A percentile compares a stretch with the other conserved stretches of the same genome.
These are phyloP conservation scores for Ypsolopha sequella DNA, from an alignment of 2,888 invertebrate genomes.

Conservation along the genomic window DNA sequence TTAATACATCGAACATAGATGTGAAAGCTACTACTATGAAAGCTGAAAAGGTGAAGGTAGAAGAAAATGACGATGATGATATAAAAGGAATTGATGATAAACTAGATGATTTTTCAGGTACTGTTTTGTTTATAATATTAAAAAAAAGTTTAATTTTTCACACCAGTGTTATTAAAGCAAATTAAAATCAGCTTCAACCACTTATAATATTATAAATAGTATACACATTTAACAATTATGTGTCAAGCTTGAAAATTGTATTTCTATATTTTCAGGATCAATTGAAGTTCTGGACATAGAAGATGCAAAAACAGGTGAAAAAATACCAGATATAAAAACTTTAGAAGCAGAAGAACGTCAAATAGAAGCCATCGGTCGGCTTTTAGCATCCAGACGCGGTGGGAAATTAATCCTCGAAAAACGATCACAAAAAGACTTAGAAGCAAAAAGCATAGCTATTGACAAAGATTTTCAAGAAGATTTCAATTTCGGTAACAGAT, in stretches of 20 bases:
- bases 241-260: no score
- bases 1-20: constrained; percentile 31
- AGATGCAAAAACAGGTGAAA: constrained; percentile 43
- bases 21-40: constrained; percentile 18
- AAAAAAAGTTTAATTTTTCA: neutral
- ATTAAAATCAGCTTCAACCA: neutral
- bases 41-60: constrained; percentile 26
- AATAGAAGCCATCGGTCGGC: constrained; percentile 60
- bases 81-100: constrained; percentile 57
- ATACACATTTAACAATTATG: no score
- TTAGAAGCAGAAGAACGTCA: constrained; percentile 61
- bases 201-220: neutral
- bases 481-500: constrained; percentile 50
- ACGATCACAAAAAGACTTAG: constrained; percentile 50
- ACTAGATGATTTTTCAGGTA: constrained; percentile 40
- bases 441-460: constrained; percentile 43
- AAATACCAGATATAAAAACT: constrained; percentile 42
- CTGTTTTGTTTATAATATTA: neutral
- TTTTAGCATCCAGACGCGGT: constrained; percentile 48
- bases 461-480: constrained; percentile 41
- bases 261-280: constrained; percentile 32
- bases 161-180: neutral
- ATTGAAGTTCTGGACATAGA: constrained; percentile 59
- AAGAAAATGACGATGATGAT: constrained; percentile 8
- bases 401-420: constrained; percentile 50